These are phyloP conservation scores for Gallinago jamesoni DNA, from an alignment of 2,113 vertebrate genomes.

Conservation along the genomic window DNA sequence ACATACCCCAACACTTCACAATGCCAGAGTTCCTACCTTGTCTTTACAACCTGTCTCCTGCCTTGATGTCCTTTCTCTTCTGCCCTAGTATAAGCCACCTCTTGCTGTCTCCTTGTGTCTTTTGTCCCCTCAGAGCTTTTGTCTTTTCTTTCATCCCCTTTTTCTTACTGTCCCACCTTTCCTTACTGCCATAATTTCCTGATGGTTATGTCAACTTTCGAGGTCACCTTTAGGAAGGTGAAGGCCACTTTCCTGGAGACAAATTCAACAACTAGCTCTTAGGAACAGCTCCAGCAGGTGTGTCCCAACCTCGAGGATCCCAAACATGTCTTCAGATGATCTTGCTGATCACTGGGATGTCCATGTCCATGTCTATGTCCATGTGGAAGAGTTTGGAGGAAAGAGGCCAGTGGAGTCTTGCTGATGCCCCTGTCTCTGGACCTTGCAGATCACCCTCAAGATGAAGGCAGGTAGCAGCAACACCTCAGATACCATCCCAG, in stretches of 20 bases:
- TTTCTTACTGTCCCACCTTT: background rate
- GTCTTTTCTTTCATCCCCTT: background rate
- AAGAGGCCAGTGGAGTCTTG: background rate
- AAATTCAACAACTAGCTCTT: background rate
- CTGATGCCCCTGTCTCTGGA: background rate
- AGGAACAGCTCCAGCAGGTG: background rate
- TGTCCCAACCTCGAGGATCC: background rate
- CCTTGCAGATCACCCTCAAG: background rate
- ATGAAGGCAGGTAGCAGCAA: background rate
- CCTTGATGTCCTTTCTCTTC: background rate
- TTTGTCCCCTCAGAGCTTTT: background rate
- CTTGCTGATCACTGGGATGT: background rate
- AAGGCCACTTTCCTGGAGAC: background rate
- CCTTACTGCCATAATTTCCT: background rate
- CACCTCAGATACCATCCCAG: background rate
- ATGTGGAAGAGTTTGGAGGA: background rate
- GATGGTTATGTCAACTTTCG: background rate
- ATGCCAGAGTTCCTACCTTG: background rate
- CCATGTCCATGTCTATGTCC: background rate
- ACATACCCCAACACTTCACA: background rate
- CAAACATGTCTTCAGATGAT: background rate
- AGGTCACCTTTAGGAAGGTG: background rate
- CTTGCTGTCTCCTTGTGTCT: background rate
- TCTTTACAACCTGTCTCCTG: background rate
- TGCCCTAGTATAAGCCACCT: background rate